phyloP scores from a whole-genome alignment of 2,888 invertebrate species.

The Nipponacmea schrenckii region DNA sequence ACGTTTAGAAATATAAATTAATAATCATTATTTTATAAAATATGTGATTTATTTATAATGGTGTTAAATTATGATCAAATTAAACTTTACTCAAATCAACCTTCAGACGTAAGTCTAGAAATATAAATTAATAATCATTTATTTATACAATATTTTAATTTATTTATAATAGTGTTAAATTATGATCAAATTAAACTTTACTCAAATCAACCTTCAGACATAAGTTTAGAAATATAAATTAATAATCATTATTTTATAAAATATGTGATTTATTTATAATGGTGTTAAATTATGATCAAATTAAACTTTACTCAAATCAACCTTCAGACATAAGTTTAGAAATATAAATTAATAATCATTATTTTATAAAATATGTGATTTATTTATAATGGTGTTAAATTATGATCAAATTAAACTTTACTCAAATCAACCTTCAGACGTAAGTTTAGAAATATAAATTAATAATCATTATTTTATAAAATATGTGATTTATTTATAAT shows the following conservation, averaged over 20 bases:
- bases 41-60: not conserved
- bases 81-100: not conserved
- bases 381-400: not conserved
- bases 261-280: not conserved
- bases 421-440: not conserved
- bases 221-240: not conserved
- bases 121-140: not conserved
- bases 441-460: not conserved
- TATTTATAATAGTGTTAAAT: not conserved
- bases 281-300: not conserved
- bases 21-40: conserved; percentile 5
- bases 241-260: conserved; percentile 2
- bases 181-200: not conserved
- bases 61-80: not conserved
- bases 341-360: not conserved
- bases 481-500: not conserved
- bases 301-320: not conserved
- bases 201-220: not conserved
- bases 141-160: not conserved
- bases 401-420: not conserved
- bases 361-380: not conserved
- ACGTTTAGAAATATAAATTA: not conserved
- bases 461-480: conserved; percentile 2
- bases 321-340: no score
- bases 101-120: not conserved